Evolutionary conservation across 64 coral and sea anemone species (phyloP), one percentile per base, ranked within the genome.

Genomic region (Orbicella faveolata): DNA sequence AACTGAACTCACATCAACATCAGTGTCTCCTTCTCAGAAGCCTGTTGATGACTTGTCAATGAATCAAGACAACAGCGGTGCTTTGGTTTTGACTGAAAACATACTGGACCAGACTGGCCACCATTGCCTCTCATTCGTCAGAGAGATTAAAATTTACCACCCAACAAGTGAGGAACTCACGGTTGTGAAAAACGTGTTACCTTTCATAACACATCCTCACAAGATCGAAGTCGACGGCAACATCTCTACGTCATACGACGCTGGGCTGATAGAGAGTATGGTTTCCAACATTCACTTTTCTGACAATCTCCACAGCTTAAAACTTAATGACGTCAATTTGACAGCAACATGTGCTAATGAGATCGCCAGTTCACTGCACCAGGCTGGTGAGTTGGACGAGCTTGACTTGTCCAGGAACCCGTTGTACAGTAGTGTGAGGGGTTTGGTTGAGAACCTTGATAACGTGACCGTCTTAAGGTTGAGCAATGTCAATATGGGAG

Each of bases 301-400:
- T n/a, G 67, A 70, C 67, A 70, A 70, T 70, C 67, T 70, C 67
- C n/a, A 70, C 67, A 70, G 67, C 10, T 70, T 70, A 70, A 33
- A 23, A 23, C 67, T 70, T 70, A 0, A 25, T 0, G 1, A 0
- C 4, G 33, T 70, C 9, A 70, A 70, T 33, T 11, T 70, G 25
- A 6, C 67, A 25, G 23, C 67, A 70, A 70, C 21, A 21, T 70
- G 21, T 70, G 21, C 2, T 8, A 26, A 20, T 70, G 21, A 25
- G 9, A 70, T 70, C 9, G 20, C 67, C 23, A 26, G 25, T 2
- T n/a, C n/a, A 70, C 67, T 70, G 20, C n/a, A 70, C 21, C 67
- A 70, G 8, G 0, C 67, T 70, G 20, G 3, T 25, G 33, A 70
- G 6, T 23, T 70, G 21, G 0, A 25, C 9, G 6, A 30, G 21